Base-by-base conservation (phyloP, 2,113 vertebrate genomes). In the Sterrhoptilus dennistouni region DNA sequence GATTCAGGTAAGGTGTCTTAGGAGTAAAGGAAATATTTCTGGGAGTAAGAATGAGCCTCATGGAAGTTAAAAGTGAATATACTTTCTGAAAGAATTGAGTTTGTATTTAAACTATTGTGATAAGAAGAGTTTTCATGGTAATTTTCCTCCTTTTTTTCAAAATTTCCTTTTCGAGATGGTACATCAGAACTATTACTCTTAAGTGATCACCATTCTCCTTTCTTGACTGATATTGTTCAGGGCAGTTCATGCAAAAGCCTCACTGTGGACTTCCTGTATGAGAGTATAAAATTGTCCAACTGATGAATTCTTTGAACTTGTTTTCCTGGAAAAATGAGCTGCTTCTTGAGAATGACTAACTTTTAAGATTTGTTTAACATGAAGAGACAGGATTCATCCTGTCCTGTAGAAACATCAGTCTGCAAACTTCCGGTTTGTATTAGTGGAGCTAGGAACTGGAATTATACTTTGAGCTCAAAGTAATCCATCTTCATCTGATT, bases 141-240 rank as follows among this genome's bases (percentile, higher is more conserved):
- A 3, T 83, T 80, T 83, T 69, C 29, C 36, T 88, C 27, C 36
- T 40, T 72, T 77, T 72, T 74, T 64, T 50, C 14, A 91, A 87
- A 89, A 31, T 88, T 80, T 90, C 3, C 6, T 66, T 79, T 89
- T 85, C 79, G 76, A 86, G 74, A 35, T 65, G 47, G 15, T 6
- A 20, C 2, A 66, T 52, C 38, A 90, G 36, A 38, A 74, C 4
- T 89, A 40, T 33, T 82, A 9, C 12, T 52, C 16, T 75, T 89
- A 65, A 42, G 19, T 1, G 0, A 38, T 42, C 20, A 40, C 53
- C 2, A 22, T 92, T 36, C 83, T 75, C 20, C 6, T 64, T 57
- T 47, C 40, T 79, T 88, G 54, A 70, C 4, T 82, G 66, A 72
- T 77, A 94, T 87, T 92, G 95, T 97, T 84, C 18, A 76, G 66